Base-by-base conservation (phyloP, 2,113 vertebrate species). In the Channa argus region DNA sequence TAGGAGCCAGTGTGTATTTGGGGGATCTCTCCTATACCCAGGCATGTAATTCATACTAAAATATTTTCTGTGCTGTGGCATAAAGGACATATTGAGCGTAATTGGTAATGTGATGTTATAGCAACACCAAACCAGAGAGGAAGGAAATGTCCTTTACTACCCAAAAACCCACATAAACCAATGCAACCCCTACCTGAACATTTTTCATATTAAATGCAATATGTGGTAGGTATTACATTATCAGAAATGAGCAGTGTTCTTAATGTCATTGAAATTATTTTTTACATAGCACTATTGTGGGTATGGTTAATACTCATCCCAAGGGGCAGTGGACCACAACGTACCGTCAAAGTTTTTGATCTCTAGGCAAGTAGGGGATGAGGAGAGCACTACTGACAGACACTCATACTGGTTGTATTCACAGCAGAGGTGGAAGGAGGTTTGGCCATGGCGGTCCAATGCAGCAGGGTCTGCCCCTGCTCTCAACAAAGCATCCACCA, bases 371-470 rank as follows among this genome's bases (percentile, higher is more conserved):
- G 0, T 50, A 47, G 73, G 85, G 65, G 0, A 74, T 0, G 64
- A 85, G 74, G 0, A 36, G 12, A 97, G 90, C 58, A 96, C 69
- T 1, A 92, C 80, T 24, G 77, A 82, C 15, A 98, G 89, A 78
- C 96, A 96, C 11, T 71, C 69, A 0, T 67, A 74, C 58, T 94
- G 94, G 71, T 88, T 60, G 44, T 96, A 94, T 82, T 97, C 96
- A 13, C 96, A 97, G 39, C 96, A 96, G 13, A 98, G 89, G 82
- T 97, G 96, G 14, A 94, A 73, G 0, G 95, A 92, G 0, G 95
- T 97, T 79, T 96, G 96, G 8, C 96, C 96, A 0, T 97, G 91
- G 8, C 96, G 95, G 84, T 98, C 96, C 81, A 96, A 87, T 1
- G 94, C 92, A 52, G 91, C 74, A 3, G 95, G 94, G 46, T 95